phyloP scores from a whole-genome alignment of 1,140 invertebrate genomes.

The Wasmannia auropunctata region DNA sequence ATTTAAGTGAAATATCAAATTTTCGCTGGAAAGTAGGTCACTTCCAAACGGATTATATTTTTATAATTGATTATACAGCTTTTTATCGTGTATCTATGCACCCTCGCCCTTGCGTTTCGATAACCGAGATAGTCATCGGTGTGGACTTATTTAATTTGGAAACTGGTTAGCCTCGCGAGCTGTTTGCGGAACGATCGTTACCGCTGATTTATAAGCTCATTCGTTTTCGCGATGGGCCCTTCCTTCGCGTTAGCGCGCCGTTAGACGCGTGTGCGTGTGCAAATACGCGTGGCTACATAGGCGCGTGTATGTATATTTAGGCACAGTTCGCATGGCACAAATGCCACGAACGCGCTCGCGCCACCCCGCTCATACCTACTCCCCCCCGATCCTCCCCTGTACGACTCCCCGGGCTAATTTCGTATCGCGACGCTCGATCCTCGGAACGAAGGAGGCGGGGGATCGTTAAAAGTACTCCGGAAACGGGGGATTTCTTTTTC shows the following conservation, averaged over 20 bases:
- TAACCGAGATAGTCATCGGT: slow-evolving; percentile 62
- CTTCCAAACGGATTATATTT: neutral
- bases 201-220: slow-evolving; percentile 75
- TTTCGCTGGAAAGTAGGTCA: neutral
- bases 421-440: slow-evolving; percentile 49
- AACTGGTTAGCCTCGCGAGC: slow-evolving; percentile 63
- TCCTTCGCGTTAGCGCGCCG: slow-evolving; percentile 26
- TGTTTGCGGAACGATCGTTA: slow-evolving; percentile 76
- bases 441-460: slow-evolving; percentile 35
- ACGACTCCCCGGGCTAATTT: slow-evolving; percentile 43
- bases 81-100: neutral
- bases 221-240: slow-evolving; percentile 71
- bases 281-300: slow-evolving; percentile 14
- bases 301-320: slow-evolving; percentile 50
- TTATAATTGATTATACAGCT: neutral
- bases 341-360: slow-evolving; percentile 35
- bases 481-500: slow-evolving; percentile 54
- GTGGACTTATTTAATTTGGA: slow-evolving; percentile 73
- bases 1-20: neutral
- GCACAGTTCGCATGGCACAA: slow-evolving; percentile 42
- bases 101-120: neutral
- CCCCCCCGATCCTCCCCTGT: neutral
- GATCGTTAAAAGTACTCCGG: slow-evolving; percentile 55
- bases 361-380: neutral
- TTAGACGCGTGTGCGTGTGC: slow-evolving; percentile 29